Base-by-base conservation (phyloP, 2,113 vertebrate species). In the Aramus guarauna region DNA sequence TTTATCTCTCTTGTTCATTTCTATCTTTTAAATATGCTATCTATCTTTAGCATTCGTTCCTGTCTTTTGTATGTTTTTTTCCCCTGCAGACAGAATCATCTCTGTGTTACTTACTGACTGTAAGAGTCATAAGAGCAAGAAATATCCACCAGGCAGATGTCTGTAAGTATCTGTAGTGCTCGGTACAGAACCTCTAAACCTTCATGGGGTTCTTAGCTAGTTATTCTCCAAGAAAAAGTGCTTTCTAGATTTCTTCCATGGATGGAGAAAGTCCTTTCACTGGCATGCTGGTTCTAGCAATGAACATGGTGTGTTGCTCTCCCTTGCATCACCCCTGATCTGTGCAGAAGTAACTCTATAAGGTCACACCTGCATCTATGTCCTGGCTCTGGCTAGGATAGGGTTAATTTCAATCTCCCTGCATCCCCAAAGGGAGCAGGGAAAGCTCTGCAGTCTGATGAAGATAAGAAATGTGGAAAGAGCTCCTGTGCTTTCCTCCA, bases 51-150 rank as follows among this genome's bases (percentile, higher is more conserved):
- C 9, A 68, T 85, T 91, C 29, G n/a, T 53, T 59, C 13, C 37
- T 78, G 8, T 22, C 27, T 67, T 93, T 50, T 60, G 10, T 23
- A 22, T 43, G 26, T 27, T 37, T 63, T 0, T 72, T 64, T 19
- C 1, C 47, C 34, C 26, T 67, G 11, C 91, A 98, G 97, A 43
- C 8, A 90, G 88, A 95, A 72, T 62, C 88, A 47, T 95, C 96
- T 78, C 77, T 15, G 4, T 98, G 97, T 92, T 94, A 96, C 55
- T 91, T 97, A 67, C 90, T 98, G 68, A 96, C 94, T 56, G 3
- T 98, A 92, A 96, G 96, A 96, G 64, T 96, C 48, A 96, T 98
- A 91, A 93, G 96, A 94, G 97, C 94, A 78, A 98, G 82, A 81
- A 98, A 98, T 79, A 88, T 98, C 60, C 94, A 90, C 43, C 71